Base-by-base conservation (phyloP, 2,888 invertebrate species). In the Drosophila mettleri region DNA sequence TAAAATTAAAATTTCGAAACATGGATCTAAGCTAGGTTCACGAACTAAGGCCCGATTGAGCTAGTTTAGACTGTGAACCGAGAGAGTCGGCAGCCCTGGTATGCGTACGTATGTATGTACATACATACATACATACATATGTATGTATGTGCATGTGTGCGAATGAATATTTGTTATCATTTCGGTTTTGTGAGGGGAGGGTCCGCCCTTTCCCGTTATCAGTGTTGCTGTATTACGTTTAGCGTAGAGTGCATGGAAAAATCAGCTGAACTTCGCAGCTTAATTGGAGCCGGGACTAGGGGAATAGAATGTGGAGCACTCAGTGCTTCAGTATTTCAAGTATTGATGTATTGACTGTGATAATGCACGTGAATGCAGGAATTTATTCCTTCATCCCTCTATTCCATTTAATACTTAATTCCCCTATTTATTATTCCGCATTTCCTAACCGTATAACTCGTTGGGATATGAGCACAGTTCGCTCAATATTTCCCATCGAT, bases 161-260 rank as follows among this genome's bases (percentile, higher is more conserved):
- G 18, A 10, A 20, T 43, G 14, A 24, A n/a, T 45, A 18, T 33
- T 20, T 38, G 39, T n/a, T 43, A 36, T 76, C 43, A 45, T 71
- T 76, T 74, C 61, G 52, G 61, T 41, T 36, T 43, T 45, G 27
- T 8, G 16, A 16, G 10, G 4, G 24, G 34, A 27, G 48, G 49
- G 45, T 45, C 31, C n/a, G 14, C 27, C 27, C 43, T 1, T 45
- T 45, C 6, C 16, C 43, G 65, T 70, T 75, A 75, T 73, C 73
- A 75, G 59, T 38, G 16, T 43, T 48, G 27, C 34, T 46, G 41
- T 33, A 59, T 57, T 69, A 24, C 29, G 60, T 53, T 45, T 27
- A 31, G 8, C 27, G 36, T 12, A 14, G 46, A 46, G 46, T 33
- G 69, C 64, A 70, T 54, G 61, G 61, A 36, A 55, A 60, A 14